These are phyloP conservation scores for Eledone cirrhosa DNA, from an alignment of 2,888 invertebrate species.

Conservation along the genomic window DNA sequence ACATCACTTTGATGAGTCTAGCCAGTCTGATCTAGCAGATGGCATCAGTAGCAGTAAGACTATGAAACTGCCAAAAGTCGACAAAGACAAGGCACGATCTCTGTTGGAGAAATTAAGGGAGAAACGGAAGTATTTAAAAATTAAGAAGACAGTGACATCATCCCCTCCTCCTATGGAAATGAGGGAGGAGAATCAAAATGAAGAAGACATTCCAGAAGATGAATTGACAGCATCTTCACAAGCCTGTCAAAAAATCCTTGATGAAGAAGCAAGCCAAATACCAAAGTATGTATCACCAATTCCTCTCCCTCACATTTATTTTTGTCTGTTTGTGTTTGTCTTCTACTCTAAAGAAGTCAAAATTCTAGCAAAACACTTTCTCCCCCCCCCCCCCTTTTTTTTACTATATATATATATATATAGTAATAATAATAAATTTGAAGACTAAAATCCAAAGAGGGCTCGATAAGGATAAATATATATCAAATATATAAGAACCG, in stretches of 20 bases:
- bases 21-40: not conserved
- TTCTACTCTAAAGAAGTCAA: no score
- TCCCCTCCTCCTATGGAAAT: conserved; percentile 5
- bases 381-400: no score
- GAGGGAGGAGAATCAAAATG: not conserved
- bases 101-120: conserved; percentile 20
- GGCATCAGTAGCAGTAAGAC: not conserved
- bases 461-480: no score
- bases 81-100: conserved; percentile 10
- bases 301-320: not conserved
- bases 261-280: conserved; percentile 26
- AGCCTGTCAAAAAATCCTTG: conserved; percentile 18
- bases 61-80: conserved; percentile 15
- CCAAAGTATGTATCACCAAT: conserved; percentile 13
- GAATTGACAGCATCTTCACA: conserved; percentile 27
- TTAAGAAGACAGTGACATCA: not conserved
- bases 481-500: no score
- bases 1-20: conserved; percentile 3
- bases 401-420: no score
- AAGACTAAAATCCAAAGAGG: no score
- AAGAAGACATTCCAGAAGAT: conserved; percentile 5
- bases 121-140: conserved; percentile 17
- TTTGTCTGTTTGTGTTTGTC: not conserved
- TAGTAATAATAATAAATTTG: no score
- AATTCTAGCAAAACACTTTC: no score